These are phyloP conservation scores for Alviniconcha marisindica DNA, from an alignment of 1,140 invertebrate genomes.

Conservation along the genomic window DNA sequence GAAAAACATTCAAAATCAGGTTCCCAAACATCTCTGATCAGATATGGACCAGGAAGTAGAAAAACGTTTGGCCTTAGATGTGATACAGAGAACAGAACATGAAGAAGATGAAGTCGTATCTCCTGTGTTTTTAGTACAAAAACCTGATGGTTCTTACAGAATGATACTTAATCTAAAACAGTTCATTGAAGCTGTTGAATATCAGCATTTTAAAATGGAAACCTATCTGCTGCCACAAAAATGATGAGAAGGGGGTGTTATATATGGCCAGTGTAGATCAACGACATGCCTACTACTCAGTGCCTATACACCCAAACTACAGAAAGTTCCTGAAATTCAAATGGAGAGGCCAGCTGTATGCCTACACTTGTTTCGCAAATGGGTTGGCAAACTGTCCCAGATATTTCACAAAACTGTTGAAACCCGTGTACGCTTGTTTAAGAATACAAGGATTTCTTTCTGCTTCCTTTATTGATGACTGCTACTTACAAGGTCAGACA, in stretches of 20 bases:
- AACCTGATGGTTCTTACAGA: background rate
- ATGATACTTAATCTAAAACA: background rate
- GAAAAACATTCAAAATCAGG: no score
- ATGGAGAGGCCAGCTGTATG: conserved; percentile 45
- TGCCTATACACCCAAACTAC: conserved; percentile 42
- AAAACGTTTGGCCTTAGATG: background rate
- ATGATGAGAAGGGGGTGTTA: conserved; percentile 7
- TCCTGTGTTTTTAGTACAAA: background rate
- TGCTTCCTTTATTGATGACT: conserved; percentile 49
- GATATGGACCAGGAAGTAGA: background rate
- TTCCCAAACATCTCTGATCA: background rate
- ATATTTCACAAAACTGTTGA: conserved; percentile 46
- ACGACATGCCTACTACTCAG: conserved; percentile 49
- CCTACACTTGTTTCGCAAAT: conserved; percentile 51
- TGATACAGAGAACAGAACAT: background rate
- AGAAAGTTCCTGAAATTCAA: conserved; percentile 46
- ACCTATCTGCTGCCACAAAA: background rate
- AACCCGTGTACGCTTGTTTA: conserved; percentile 49
- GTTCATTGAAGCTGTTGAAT: conserved; percentile 7
- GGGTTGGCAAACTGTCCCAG: conserved; percentile 40
- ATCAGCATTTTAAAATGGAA: conserved; percentile 17
- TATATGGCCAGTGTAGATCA: conserved; percentile 50
- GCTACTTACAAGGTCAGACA: conserved; percentile 40
- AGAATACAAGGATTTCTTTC: conserved; percentile 37
- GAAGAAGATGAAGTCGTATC: background rate